phyloP scores from a whole-genome alignment of 1,140 invertebrate genomes.

The Drosophila suzukii region DNA sequence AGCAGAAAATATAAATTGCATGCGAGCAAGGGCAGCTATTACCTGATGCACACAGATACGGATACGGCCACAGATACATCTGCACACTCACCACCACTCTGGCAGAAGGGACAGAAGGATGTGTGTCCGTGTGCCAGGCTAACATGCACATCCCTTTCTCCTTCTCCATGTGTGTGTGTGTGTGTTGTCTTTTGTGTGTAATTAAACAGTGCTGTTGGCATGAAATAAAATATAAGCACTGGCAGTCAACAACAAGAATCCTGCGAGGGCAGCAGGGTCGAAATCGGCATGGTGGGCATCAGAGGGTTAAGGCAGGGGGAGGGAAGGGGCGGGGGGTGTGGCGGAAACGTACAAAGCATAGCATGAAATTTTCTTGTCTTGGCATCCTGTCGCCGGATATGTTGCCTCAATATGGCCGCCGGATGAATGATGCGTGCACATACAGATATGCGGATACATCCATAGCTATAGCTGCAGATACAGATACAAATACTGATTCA shows the following conservation, averaged over 20 bases:
- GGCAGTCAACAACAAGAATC: conserved; percentile 42
- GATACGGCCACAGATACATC: conserved; percentile 6
- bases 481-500: conserved; percentile 20
- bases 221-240: conserved; percentile 82
- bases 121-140: conserved; percentile 34
- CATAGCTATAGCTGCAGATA: neutral
- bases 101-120: conserved; percentile 33
- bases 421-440: conserved; percentile 77
- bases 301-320: neutral
- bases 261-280: conserved; percentile 22
- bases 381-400: conserved; percentile 81
- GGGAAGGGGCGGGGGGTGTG: conserved; percentile 1
- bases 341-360: conserved; percentile 80
- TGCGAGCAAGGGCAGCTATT: conserved; percentile 76
- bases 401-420: conserved; percentile 82
- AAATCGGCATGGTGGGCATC: neutral
- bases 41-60: conserved; percentile 64
- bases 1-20: conserved; percentile 77
- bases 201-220: conserved; percentile 82
- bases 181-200: conserved; percentile 80
- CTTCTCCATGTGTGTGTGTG: conserved; percentile 34
- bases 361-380: conserved; percentile 82
- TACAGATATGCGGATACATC: conserved; percentile 41
- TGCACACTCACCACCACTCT: conserved; percentile 5
- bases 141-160: conserved; percentile 16